Evolutionary conservation across 2,113 vertebrate genomes (phyloP).

Genomic region (Tachysurus fulvidraco): DNA sequence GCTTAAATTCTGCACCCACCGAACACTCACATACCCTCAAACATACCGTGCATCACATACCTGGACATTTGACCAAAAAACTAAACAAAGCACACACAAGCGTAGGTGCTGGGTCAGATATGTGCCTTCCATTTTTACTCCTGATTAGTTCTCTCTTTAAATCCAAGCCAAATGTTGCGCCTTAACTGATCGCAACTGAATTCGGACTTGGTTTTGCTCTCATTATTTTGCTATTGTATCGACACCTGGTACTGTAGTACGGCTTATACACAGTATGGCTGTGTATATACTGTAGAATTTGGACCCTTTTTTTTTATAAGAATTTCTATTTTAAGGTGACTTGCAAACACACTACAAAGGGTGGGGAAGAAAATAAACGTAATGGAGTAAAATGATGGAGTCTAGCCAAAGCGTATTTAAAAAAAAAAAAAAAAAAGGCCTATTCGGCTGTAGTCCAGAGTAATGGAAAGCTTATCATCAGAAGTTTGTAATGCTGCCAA

Average conservation of each 20-base stretch:
- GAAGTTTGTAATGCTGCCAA: conserved; percentile 74
- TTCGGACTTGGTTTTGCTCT: background rate
- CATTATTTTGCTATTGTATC: conserved; percentile 39
- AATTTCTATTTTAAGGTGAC: conserved; percentile 80
- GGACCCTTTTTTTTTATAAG: conserved; percentile 61
- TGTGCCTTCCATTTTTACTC: conserved; percentile 55
- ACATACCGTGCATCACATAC: background rate
- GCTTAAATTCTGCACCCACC: background rate
- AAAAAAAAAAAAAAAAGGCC: conserved; percentile 51
- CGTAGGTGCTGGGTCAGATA: conserved; percentile 20
- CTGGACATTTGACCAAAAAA: background rate
- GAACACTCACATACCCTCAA: background rate
- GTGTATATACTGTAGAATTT: conserved; percentile 56
- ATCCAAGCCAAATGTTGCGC: conserved; percentile 9
- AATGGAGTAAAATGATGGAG: conserved; percentile 64
- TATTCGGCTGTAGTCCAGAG: conserved; percentile 65
- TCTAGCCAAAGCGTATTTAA: conserved; percentile 73
- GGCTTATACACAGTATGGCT: conserved; percentile 54
- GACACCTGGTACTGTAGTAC: conserved; percentile 55
- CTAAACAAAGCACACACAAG: background rate
- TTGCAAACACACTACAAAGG: conserved; percentile 76
- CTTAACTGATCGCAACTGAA: background rate
- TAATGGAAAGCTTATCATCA: conserved; percentile 72
- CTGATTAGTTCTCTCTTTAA: conserved; percentile 2
- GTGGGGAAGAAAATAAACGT: conserved; percentile 36